Conservation (phyloP, 2,888 invertebrate species). For the Lysandra bellargus region DNA sequence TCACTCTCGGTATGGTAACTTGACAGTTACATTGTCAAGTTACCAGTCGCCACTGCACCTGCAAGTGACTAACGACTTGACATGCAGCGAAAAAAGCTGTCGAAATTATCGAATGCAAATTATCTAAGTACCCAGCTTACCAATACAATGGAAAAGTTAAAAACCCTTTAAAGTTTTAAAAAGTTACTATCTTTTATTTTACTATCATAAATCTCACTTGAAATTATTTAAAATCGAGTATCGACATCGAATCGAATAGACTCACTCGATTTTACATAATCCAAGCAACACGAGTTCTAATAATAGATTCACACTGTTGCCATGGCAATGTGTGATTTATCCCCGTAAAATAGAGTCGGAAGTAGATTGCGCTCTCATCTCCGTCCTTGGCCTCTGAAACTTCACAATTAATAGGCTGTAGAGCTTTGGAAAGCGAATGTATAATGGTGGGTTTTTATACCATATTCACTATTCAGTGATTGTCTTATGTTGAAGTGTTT, state of each 20-base stretch:
- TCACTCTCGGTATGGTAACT: no score
- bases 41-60: no score
- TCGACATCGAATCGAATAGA: slow-evolving; percentile 15
- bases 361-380: slow-evolving; percentile 2
- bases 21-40: no score
- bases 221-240: not conserved
- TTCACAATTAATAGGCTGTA: slow-evolving; percentile 38
- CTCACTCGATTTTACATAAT: slow-evolving; percentile 23
- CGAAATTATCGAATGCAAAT: no score
- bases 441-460: slow-evolving; percentile 4
- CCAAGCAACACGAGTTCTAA: slow-evolving; percentile 13
- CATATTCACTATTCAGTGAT: not conserved
- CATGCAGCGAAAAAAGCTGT: no score
- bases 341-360: not conserved
- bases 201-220: not conserved
- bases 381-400: slow-evolving; percentile 37
- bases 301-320: not conserved
- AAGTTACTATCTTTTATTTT: no score
- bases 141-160: no score
- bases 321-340: not conserved
- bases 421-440: slow-evolving; percentile 34
- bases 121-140: no score
- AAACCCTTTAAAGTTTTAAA: no score
- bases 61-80: no score
- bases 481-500: not conserved